These are phyloP conservation scores for Meliscaeva auricollis DNA, from an alignment of 2,888 invertebrate species.

Conservation along the genomic window DNA sequence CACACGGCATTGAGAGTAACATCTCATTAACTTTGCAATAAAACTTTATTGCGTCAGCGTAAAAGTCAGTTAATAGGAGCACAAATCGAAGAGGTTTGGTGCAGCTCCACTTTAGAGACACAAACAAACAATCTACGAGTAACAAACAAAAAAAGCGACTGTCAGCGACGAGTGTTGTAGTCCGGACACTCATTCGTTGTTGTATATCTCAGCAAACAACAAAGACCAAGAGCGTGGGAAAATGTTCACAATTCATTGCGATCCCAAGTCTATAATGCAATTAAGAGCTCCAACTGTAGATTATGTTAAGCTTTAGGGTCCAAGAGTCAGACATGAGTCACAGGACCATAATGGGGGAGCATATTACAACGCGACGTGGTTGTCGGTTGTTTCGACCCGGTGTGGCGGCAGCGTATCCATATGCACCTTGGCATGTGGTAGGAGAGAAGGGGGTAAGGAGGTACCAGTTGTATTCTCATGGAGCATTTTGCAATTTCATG, in stretches of 20 bases:
- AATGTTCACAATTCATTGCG: conserved; percentile 51
- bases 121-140: conserved; percentile 20
- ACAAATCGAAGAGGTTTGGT: conserved; percentile 1
- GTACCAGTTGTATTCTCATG: conserved; percentile 26
- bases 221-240: conserved; percentile 73
- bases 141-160: conserved; percentile 67
- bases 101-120: neutral
- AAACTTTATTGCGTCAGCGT: conserved; percentile 60
- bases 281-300: conserved; percentile 47
- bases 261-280: conserved; percentile 47
- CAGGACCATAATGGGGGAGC: conserved; percentile 56
- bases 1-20: conserved; percentile 55
- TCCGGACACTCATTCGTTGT: conserved; percentile 47
- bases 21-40: conserved; percentile 62
- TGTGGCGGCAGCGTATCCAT: conserved; percentile 46
- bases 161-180: conserved; percentile 49
- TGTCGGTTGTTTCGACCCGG: neutral
- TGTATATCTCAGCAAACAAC: conserved; percentile 20
- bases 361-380: conserved; percentile 7
- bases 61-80: neutral
- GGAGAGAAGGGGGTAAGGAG: neutral
- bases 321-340: conserved; percentile 62
- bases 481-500: conserved; percentile 56
- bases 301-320: conserved; percentile 50
- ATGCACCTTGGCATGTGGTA: conserved; percentile 15